Conservation (phyloP, 2,888 invertebrate genomes). For the Tribolium freemani region DNA sequence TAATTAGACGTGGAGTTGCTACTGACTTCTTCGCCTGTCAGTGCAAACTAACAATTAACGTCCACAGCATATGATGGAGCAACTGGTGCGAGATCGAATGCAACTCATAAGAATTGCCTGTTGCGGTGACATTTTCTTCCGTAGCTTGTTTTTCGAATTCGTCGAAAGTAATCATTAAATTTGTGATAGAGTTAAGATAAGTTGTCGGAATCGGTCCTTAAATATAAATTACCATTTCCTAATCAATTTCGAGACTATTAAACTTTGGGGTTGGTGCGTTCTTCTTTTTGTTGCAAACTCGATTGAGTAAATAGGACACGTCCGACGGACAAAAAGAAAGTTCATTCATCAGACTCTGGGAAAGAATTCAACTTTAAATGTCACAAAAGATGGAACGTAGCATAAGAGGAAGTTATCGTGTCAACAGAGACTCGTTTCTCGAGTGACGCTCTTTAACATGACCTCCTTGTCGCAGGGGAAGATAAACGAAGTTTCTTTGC, state of each 20-base stretch:
- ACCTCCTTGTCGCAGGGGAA: conserved; percentile 2
- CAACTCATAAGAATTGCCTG: conserved; percentile 10
- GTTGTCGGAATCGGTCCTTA: neutral
- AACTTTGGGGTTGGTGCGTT: conserved; percentile 4
- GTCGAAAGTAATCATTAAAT: neutral
- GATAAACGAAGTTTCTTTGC: conserved; percentile 13
- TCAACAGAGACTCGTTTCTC: conserved; percentile 20
- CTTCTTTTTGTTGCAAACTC: neutral
- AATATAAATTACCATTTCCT: neutral
- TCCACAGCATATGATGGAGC: conserved; percentile 16
- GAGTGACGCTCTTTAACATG: neutral
- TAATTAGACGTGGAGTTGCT: conserved; percentile 25
- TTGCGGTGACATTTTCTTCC: neutral
- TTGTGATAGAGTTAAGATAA: neutral
- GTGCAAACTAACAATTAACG: neutral
- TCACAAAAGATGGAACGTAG: neutral
- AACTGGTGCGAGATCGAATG: conserved; percentile 20
- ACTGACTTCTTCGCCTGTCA: neutral
- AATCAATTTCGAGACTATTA: conserved; percentile 19
- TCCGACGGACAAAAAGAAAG: conserved; percentile 4
- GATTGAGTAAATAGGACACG: conserved; percentile 19
- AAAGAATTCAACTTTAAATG: conserved; percentile 19
- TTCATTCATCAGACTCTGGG: conserved; percentile 11
- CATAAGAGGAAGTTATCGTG: conserved; percentile 21
- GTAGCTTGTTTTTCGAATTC: neutral